phyloP scores from a whole-genome alignment of 2,113 vertebrate genomes.

The Malurus cyaneus region DNA sequence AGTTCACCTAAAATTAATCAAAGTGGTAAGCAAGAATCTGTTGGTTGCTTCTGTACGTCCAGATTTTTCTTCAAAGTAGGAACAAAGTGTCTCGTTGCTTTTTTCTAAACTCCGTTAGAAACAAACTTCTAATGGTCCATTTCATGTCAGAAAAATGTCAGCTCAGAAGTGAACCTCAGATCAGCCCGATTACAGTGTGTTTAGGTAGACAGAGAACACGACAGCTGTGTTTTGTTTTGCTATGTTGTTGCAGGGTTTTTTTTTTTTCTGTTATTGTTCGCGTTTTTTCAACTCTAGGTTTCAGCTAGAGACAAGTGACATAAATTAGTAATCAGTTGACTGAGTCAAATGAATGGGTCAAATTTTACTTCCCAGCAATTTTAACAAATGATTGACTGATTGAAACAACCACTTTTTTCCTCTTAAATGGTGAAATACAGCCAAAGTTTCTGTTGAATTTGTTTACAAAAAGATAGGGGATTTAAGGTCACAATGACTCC shows the following conservation, averaged over 20 bases:
- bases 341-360: not conserved
- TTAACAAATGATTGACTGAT: not conserved
- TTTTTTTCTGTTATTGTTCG: not conserved
- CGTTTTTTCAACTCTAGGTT: not conserved
- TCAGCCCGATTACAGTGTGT: conserved; percentile 8
- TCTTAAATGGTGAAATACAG: not conserved
- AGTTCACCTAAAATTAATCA: conserved; percentile 19
- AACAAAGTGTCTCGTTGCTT: not conserved
- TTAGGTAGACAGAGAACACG: not conserved
- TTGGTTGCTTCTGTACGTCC: not conserved
- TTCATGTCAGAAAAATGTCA: conserved; percentile 36
- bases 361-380: not conserved
- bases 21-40: not conserved
- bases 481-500: not conserved
- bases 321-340: not conserved
- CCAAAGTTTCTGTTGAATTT: not conserved
- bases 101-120: conserved; percentile 14
- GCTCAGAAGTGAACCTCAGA: conserved; percentile 1
- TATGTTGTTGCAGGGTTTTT: fast-evolving
- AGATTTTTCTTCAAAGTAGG: conserved; percentile 13
- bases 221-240: not conserved
- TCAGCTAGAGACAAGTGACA: not conserved
- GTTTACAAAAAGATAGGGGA: not conserved
- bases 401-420: not conserved
- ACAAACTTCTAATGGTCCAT: conserved; percentile 21